phyloP scores from a whole-genome alignment of 2,797 vertebrate genomes.

The Cryptoblepharus egeriae region DNA sequence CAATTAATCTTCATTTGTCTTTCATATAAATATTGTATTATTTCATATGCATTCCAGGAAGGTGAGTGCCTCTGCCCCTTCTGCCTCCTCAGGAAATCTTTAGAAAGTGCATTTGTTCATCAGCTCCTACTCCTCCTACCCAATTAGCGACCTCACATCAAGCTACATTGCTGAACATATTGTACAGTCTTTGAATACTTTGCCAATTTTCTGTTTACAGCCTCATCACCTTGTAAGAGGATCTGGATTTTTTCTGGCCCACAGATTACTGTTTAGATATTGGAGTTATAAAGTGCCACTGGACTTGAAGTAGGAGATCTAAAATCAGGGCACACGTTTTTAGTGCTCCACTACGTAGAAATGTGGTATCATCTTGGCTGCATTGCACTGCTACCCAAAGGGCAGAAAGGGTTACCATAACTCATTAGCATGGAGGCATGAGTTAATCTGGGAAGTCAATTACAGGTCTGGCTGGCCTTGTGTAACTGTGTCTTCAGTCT shows the following conservation, averaged over 20 bases:
- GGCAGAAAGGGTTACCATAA: background rate
- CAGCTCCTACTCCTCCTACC: background rate
- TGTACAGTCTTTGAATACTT: background rate
- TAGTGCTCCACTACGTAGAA: too few relatives aligned
- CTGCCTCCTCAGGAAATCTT: background rate
- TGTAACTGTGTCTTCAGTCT: too few relatives aligned
- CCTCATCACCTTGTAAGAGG: background rate
- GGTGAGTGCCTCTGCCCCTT: background rate
- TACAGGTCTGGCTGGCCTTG: too few relatives aligned
- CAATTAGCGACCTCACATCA: background rate
- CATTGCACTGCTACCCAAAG: background rate
- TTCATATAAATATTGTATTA: background rate
- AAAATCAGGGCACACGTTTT: too few relatives aligned
- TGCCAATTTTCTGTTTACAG: background rate
- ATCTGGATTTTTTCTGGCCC: background rate
- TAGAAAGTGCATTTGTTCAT: background rate
- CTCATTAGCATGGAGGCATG: background rate
- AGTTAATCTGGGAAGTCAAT: background rate
- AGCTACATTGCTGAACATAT: too few relatives aligned
- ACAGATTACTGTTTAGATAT: background rate
- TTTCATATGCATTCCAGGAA: background rate
- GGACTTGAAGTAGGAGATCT: too few relatives aligned
- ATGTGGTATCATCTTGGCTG: too few relatives aligned
- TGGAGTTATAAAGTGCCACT: too few relatives aligned
- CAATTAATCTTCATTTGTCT: background rate